Conservation (phyloP, 2,888 invertebrate genomes). For the Epinotia nisella region DNA sequence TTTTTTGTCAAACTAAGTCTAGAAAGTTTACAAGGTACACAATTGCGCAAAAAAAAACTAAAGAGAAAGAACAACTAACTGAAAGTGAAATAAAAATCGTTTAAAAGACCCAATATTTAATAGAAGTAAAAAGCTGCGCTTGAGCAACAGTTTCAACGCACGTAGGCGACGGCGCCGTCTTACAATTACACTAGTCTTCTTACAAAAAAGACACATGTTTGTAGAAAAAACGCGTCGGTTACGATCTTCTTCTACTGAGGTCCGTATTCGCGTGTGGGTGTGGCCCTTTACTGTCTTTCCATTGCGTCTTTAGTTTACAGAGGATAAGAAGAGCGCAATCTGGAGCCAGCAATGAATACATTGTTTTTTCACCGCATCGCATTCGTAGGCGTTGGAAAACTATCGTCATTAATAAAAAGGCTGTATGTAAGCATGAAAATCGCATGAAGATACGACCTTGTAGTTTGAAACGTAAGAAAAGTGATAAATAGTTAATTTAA, state of each 20-base stretch:
- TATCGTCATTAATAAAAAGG: background rate
- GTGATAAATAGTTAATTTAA: conserved; percentile 48
- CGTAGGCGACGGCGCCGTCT: conserved; percentile 64
- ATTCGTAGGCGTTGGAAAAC: conserved; percentile 48
- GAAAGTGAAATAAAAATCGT: background rate
- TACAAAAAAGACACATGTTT: background rate
- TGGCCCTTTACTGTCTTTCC: conserved; percentile 50
- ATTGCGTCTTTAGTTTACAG: conserved; percentile 32
- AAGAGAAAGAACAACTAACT: conserved; percentile 3
- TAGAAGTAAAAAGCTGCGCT: conserved; percentile 10
- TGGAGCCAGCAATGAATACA: conserved; percentile 47
- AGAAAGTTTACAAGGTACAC: background rate
- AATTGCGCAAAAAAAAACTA: background rate
- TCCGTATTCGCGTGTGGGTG: conserved; percentile 56
- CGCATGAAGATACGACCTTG: background rate
- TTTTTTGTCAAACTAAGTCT: too few relatives aligned
- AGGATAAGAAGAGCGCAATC: conserved; percentile 38
- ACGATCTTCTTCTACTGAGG: background rate
- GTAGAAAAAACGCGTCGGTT: background rate
- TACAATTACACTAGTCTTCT: conserved; percentile 48
- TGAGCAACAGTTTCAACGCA: conserved; percentile 41
- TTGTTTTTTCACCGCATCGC: conserved; percentile 43
- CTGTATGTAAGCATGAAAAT: background rate
- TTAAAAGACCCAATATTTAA: conserved; percentile 1
- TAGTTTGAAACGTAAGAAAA: background rate